phyloP scores from a whole-genome alignment of 2,888 invertebrate genomes.

The Drosophila affinis region DNA sequence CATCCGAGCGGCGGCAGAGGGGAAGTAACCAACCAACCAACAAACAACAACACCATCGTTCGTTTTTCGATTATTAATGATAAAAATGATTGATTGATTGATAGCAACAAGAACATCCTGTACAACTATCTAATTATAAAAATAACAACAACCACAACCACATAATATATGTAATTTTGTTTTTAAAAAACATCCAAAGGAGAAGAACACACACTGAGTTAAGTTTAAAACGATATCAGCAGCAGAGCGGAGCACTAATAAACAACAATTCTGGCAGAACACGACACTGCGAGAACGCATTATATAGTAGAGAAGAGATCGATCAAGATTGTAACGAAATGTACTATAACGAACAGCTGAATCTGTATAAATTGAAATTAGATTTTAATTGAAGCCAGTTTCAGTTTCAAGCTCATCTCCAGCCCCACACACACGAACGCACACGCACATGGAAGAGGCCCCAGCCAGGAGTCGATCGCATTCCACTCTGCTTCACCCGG shows the following conservation, averaged over 20 bases:
- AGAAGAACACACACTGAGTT: constrained; percentile 67
- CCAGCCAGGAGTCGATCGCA: not conserved
- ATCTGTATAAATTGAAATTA: constrained; percentile 51
- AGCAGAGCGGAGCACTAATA: constrained; percentile 12
- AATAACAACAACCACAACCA: constrained; percentile 64
- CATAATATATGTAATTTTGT: constrained; percentile 82
- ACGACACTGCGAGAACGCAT: not conserved
- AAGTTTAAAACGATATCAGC: constrained; percentile 74
- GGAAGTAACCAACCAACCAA: constrained; percentile 69
- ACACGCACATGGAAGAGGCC: not conserved
- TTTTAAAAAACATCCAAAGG: constrained; percentile 82
- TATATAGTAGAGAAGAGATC: constrained; percentile 19
- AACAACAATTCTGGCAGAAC: not conserved
- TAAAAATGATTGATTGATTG: constrained; percentile 66
- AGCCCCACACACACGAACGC: constrained; percentile 16
- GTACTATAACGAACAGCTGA: constrained; percentile 25
- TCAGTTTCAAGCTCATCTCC: constrained; percentile 41
- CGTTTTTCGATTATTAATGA: constrained; percentile 78
- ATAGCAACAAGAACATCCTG: constrained; percentile 74
- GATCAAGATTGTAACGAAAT: constrained; percentile 39
- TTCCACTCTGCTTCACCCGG: not conserved
- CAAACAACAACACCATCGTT: constrained; percentile 69
- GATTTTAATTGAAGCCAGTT: constrained; percentile 60
- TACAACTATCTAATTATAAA: constrained; percentile 82
- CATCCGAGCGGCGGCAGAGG: constrained; percentile 55